Conservation (phyloP, 2,113 vertebrate species). For the Saccopteryx bilineata region DNA sequence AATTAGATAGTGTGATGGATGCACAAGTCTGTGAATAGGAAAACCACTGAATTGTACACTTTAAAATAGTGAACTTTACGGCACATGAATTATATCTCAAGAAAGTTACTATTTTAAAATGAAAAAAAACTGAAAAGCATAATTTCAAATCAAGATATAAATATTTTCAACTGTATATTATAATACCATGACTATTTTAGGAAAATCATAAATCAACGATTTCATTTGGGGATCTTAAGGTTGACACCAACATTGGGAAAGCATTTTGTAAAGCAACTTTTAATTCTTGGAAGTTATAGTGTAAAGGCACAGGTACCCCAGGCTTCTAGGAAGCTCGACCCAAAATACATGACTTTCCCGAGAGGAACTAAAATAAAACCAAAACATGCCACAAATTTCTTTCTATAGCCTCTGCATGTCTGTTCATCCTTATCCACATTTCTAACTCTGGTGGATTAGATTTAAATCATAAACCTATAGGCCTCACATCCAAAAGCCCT, state of each 20-base stretch:
- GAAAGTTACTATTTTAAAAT: slow-evolving; percentile 25
- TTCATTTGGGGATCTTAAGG: not conserved
- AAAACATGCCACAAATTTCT: not conserved
- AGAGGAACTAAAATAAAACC: slow-evolving; percentile 38
- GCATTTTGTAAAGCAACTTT: not conserved
- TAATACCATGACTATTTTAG: not conserved
- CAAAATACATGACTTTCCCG: slow-evolving; percentile 12
- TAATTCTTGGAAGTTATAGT: slow-evolving; percentile 17
- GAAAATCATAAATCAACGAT: slow-evolving; percentile 43
- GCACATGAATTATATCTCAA: slow-evolving; percentile 25
- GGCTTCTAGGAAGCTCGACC: slow-evolving; percentile 10
- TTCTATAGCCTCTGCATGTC: not conserved
- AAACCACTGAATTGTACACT: not conserved
- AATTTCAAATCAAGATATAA: slow-evolving; percentile 17
- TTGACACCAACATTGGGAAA: not conserved
- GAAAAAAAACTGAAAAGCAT: slow-evolving; percentile 3
- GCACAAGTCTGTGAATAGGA: not conserved
- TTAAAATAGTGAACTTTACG: slow-evolving; percentile 29
- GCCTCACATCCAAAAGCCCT: not conserved
- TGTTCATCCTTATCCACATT: not conserved
- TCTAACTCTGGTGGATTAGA: slow-evolving; percentile 24
- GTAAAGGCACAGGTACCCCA: not conserved
- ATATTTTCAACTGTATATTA: slow-evolving; percentile 13
- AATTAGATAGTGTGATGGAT: not conserved
- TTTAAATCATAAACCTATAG: not conserved